Conservation (phyloP, 2,888 invertebrate species). For the Drosophila tanythrix region DNA sequence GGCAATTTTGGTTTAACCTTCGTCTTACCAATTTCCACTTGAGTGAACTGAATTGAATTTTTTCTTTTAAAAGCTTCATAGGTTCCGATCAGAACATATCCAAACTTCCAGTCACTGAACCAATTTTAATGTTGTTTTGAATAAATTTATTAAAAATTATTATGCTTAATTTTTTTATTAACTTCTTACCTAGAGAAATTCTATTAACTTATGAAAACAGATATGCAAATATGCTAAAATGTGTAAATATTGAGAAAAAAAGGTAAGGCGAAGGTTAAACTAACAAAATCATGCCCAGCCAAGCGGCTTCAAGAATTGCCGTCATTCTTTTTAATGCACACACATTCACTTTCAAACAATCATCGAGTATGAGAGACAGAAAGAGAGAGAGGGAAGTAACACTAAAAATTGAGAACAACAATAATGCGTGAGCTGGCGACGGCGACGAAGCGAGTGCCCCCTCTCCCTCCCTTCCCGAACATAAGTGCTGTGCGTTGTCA, state of each 20-base stretch:
- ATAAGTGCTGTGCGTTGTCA: conserved; percentile 76
- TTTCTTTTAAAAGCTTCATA: neutral
- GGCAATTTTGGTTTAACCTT: conserved; percentile 69
- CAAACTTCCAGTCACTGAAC: neutral
- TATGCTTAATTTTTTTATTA: neutral
- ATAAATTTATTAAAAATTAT: neutral
- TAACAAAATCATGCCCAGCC: conserved; percentile 43
- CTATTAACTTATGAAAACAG: neutral
- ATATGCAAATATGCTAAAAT: neutral
- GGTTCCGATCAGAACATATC: neutral
- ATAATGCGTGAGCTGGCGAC: conserved; percentile 33
- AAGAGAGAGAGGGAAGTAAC: conserved; percentile 4
- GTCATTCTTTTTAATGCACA: conserved; percentile 78
- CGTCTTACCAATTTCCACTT: conserved; percentile 2
- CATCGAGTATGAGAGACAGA: conserved; percentile 1
- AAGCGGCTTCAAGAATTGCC: conserved; percentile 68
- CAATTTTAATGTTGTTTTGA: neutral
- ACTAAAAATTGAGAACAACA: conserved; percentile 40
- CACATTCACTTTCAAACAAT: conserved; percentile 5
- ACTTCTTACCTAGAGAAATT: neutral
- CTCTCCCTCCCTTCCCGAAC: conserved; percentile 27
- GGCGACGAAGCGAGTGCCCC: conserved; percentile 19
- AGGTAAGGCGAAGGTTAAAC: conserved; percentile 35
- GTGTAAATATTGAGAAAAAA: neutral
- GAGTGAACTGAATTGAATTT: neutral